Conservation (phyloP, 2,797 vertebrate genomes). For the Oreochromis grahami region DNA sequence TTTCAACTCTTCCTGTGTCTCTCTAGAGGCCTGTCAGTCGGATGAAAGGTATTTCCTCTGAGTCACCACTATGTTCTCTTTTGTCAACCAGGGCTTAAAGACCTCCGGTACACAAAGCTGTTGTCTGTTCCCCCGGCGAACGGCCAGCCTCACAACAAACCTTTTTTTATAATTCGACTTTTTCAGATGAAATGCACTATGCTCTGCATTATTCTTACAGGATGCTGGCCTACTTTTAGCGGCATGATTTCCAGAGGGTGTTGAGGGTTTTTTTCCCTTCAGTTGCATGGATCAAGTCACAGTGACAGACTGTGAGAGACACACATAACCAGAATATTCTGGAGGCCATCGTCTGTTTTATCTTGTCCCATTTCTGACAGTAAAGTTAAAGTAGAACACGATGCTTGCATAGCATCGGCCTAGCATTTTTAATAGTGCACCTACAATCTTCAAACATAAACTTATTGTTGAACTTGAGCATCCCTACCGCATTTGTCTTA, state of each 20-base stretch:
- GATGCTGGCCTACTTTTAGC: slow-evolving; percentile 48
- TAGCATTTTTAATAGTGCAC: background rate
- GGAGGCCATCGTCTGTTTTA: slow-evolving; percentile 6
- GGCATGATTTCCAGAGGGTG: slow-evolving; percentile 33
- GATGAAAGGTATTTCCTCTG: slow-evolving; percentile 76
- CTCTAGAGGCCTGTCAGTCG: slow-evolving; percentile 48
- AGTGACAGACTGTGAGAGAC: slow-evolving; percentile 28
- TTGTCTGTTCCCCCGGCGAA: background rate
- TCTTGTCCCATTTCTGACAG: slow-evolving; percentile 42
- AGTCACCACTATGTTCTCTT: slow-evolving; percentile 55
- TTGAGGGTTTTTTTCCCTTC: background rate
- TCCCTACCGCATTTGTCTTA: background rate
- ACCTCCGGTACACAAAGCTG: slow-evolving; percentile 39
- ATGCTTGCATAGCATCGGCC: background rate
- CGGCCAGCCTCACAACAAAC: slow-evolving; percentile 7
- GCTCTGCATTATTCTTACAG: slow-evolving; percentile 24
- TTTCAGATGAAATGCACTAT: slow-evolving; percentile 38
- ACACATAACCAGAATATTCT: slow-evolving; percentile 24
- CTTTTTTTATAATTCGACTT: slow-evolving; percentile 39
- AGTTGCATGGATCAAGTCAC: background rate
- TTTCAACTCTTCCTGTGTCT: slow-evolving; percentile 53
- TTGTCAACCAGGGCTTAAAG: slow-evolving; percentile 36
- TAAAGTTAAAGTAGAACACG: slow-evolving; percentile 37
- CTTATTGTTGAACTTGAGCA: background rate
- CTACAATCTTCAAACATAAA: background rate